Base-by-base conservation (phyloP, 2,113 vertebrate genomes). In the Nesoenas mayeri region DNA sequence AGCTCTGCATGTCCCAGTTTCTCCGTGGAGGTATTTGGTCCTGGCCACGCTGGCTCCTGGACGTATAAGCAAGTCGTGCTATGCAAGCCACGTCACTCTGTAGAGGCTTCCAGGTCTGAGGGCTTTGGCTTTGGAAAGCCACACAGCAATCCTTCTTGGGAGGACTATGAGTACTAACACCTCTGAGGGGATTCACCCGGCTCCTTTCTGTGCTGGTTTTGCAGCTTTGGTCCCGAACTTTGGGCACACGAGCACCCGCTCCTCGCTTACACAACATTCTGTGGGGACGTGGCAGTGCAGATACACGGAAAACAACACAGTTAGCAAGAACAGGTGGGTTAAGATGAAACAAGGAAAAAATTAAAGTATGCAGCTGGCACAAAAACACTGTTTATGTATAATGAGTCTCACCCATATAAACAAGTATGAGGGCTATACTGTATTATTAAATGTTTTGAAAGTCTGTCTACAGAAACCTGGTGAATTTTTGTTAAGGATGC, bases 361-460 rank as follows among this genome's bases (percentile, higher is more conserved):
- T 6, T 54, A 31, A 67, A 57, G 38, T 48, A 18, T 32, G 67
- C n/a, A 60, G 38, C 56, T 66, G n/a, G 67, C 53, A 93, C 26
- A 64, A 89, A 87, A 42, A 0, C 9, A 79, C 34, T 65, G 26
- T 40, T 79, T 67, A 79, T 7, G 29, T 48, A 61, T 10, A 77
- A 8, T 18, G 48, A 89, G 9, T 38, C 40, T 65, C 42, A 69
- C 5, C 51, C 64, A 54, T 15, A 32, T 36, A 70, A 91, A 87
- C 26, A 85, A 65, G 15, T 65, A 56, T 79, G 78, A 93, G 44
- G 64, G 51, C 22, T 62, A 34, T 34, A 34, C 28, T 83, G 53
- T 57, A 36, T 79, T 92, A 79, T 85, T 92, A 90, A 88, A 26
- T 85, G 69, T 53, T 91, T 84, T 40, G 31, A 79, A 94, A 88